Conservation (phyloP, 2,113 vertebrate species). For the Notechis scutatus region DNA sequence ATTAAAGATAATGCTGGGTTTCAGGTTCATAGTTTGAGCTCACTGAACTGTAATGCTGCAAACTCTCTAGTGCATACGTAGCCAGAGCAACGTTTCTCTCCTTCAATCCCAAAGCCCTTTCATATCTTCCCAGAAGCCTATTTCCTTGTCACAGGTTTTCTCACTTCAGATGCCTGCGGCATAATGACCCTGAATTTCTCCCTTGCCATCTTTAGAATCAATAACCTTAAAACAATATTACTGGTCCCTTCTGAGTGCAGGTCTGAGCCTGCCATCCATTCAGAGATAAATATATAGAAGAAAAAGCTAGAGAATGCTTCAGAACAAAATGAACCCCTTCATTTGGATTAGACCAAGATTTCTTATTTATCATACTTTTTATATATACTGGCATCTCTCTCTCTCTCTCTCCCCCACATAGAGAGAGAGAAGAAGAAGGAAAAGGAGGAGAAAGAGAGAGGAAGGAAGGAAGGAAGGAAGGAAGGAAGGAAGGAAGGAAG, state of each 20-base stretch:
- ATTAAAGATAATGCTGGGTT: conserved; percentile 35
- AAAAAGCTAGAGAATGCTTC: not conserved
- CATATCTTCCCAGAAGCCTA: conserved; percentile 31
- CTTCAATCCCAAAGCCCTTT: conserved; percentile 29
- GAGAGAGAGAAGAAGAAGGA: not conserved
- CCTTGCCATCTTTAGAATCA: conserved; percentile 59
- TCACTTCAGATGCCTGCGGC: conserved; percentile 45
- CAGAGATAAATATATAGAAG: conserved; percentile 28
- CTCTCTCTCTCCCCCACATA: not conserved
- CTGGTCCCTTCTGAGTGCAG: conserved; percentile 38
- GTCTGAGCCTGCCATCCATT: conserved; percentile 44
- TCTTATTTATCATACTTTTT: not conserved
- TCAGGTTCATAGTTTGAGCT: conserved; percentile 3
- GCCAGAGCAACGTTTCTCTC: not conserved
- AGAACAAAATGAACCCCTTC: conserved; percentile 26
- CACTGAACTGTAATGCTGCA: conserved; percentile 25
- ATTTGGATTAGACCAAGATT: conserved; percentile 10
- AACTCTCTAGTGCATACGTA: not conserved
- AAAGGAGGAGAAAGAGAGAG: too few species aligned
- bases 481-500: too few species aligned
- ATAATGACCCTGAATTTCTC: conserved; percentile 55
- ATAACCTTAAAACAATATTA: conserved; percentile 60
- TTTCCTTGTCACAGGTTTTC: conserved; percentile 54
- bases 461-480: too few species aligned
- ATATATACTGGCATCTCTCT: not conserved